Evolutionary conservation across 2,888 invertebrate species (phyloP), one percentile per base, ranked within the genome.

Genomic region (Hylaea fasciaria): DNA sequence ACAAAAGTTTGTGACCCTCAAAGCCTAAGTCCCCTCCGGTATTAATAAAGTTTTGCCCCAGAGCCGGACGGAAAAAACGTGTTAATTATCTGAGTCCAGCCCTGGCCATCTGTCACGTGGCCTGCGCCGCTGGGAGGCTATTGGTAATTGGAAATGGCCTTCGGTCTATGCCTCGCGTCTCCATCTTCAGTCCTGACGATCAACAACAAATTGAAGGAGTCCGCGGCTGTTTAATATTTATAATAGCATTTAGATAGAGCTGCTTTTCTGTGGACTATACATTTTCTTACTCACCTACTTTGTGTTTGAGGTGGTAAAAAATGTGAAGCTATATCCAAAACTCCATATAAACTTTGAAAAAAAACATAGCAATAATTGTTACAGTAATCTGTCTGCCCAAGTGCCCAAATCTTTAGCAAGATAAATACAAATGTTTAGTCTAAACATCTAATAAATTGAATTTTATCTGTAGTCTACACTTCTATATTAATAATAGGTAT

Each of bases 11-110:
- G 87, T 83, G 85, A 81, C 86, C 83, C 86, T 89, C 87, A 89
- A 89, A 86, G 88, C 86, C 84, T 88, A 86, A 87, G 87, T 86
- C 82, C 80, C 61, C 80, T 78, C 78, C 81, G 86, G 91, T 91
- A 91, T 91, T 92, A 92, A 91, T 90, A 91, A 92, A 92, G 91
- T 92, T 91, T 90, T 86, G 89, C 86, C 86, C 80, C 82, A 81
- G 80, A 80, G 77, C 78, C 76, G 74, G 77, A 74, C 80, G 80
- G 82, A 85, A 91, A 91, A 90, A 91, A 87, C 87, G 87, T 88
- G 90, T 91, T 91, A 92, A 91, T 91, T 91, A 91, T 87, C 86
- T 79, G 78, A 80, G 80, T 80, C 71, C 77, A 75, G 77, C 68
- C 65, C 74, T 74, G 79, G 77, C 78, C 86, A 87, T 88, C 87